phyloP scores from a whole-genome alignment of 2,888 invertebrate genomes.

The Nomada ferruginata region DNA sequence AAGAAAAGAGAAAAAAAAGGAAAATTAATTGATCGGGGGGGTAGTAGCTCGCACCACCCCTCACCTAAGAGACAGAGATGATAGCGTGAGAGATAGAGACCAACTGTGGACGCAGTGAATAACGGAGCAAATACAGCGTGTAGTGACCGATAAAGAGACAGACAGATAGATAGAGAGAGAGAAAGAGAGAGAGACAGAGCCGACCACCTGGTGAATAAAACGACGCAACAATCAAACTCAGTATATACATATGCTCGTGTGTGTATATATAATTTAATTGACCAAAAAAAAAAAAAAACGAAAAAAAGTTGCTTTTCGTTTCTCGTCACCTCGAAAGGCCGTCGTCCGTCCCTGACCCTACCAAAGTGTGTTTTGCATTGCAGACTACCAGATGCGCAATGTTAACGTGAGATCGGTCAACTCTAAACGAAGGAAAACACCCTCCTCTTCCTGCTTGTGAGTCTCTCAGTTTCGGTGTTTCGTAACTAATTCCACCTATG shows the following conservation, averaged over 20 bases:
- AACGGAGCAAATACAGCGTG: constrained; percentile 18
- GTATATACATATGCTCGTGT: constrained; percentile 7
- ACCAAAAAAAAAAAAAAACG: constrained; percentile 18
- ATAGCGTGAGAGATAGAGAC: constrained; percentile 65
- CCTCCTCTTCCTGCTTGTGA: constrained; percentile 89
- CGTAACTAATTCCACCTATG: constrained; percentile 83
- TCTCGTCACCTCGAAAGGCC: constrained; percentile 76
- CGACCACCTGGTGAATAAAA: constrained; percentile 46
- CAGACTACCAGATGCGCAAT: constrained; percentile 91
- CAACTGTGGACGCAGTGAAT: constrained; percentile 38
- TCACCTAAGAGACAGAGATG: constrained; percentile 61
- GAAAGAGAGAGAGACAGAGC: constrained; percentile 52
- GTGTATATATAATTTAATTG: neutral
- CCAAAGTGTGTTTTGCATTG: constrained; percentile 88
- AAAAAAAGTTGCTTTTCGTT: constrained; percentile 70
- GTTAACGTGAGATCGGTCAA: constrained; percentile 90
- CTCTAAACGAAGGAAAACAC: constrained; percentile 88
- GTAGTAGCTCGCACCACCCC: constrained; percentile 47
- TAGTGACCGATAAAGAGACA: constrained; percentile 19
- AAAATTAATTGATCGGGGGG: constrained; percentile 6
- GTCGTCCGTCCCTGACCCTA: constrained; percentile 83
- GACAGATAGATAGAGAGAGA: constrained; percentile 13
- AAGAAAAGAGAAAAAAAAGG: neutral
- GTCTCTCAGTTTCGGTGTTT: constrained; percentile 86
- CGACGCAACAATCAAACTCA: neutral